Conservation (phyloP, 2,113 vertebrate species). For the Nothocercus nigrocapillus region DNA sequence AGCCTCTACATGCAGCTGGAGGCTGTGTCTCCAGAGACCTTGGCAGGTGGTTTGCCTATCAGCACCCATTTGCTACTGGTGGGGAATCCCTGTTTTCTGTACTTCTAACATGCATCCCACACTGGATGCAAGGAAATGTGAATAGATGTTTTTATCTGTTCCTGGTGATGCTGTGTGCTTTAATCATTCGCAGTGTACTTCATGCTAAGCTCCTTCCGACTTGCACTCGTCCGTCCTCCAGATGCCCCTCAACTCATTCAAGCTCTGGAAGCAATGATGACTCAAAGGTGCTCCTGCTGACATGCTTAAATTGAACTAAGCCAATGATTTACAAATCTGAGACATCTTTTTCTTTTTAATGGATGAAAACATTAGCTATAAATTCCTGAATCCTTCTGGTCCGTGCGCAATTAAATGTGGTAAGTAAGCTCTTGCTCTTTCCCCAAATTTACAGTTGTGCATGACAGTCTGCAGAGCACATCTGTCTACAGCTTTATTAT, state of each 20-base stretch:
- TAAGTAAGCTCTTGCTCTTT: not conserved
- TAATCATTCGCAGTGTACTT: not conserved
- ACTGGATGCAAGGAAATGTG: not conserved
- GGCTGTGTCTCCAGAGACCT: not conserved
- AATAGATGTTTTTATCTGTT: not conserved
- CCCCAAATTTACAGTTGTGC: not conserved
- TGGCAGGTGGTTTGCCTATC: not conserved
- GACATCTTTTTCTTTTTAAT: not conserved
- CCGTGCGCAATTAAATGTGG: not conserved
- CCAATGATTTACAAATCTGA: not conserved
- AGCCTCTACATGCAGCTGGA: not conserved
- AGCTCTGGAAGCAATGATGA: not conserved
- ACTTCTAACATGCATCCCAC: not conserved
- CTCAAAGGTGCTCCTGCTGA: not conserved
- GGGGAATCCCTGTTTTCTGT: not conserved
- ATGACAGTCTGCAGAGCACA: not conserved
- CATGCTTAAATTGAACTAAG: not conserved
- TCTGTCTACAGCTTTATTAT: slow-evolving; percentile 6
- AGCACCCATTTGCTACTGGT: not conserved
- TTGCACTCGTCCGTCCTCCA: not conserved
- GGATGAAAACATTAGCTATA: not conserved
- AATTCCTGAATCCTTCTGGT: not conserved
- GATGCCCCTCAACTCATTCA: not conserved
- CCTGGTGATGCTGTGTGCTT: not conserved
- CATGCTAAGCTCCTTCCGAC: fast-evolving